phyloP scores from a whole-genome alignment of 2,797 vertebrate species.

The Pempheris klunzingeri region DNA sequence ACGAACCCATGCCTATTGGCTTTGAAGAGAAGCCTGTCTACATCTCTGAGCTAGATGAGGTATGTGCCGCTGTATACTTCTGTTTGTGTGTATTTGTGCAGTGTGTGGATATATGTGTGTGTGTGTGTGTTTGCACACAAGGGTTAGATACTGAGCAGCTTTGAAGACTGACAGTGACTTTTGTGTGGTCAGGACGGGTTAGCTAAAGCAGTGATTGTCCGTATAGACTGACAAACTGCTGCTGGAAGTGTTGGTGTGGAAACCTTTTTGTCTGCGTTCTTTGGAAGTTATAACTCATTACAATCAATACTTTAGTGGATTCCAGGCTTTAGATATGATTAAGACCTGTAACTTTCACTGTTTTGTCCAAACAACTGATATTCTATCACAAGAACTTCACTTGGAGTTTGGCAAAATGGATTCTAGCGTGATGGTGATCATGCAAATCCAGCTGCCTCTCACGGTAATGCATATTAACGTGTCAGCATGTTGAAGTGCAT shows the following conservation, averaged over 20 bases:
- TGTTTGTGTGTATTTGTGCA: conserved; percentile 1
- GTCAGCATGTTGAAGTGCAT: conserved; percentile 19
- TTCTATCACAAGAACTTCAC: too few relatives aligned
- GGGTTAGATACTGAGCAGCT: not conserved
- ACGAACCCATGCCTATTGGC: conserved; percentile 91
- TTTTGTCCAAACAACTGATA: too few relatives aligned
- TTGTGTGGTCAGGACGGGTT: not conserved
- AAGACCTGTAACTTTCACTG: too few relatives aligned
- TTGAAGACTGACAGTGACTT: not conserved
- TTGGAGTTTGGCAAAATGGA: too few relatives aligned
- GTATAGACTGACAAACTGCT: not conserved
- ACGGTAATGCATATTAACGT: not conserved
- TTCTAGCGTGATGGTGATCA: too few relatives aligned
- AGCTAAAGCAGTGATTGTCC: not conserved
- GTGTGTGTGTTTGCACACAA: not conserved
- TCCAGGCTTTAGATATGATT: not conserved
- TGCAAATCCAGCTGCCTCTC: too few relatives aligned
- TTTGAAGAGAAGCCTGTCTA: conserved; percentile 94
- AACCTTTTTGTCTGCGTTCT: not conserved
- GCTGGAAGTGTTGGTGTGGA: not conserved
- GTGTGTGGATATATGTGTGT: not conserved
- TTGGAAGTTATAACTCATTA: too few relatives aligned
- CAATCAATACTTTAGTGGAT: not conserved
- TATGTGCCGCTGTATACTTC: conserved; percentile 67
- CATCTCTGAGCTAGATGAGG: conserved; percentile 96